Evolutionary conservation across 2,113 vertebrate species (phyloP).

Genomic region (Aramus guarauna): DNA sequence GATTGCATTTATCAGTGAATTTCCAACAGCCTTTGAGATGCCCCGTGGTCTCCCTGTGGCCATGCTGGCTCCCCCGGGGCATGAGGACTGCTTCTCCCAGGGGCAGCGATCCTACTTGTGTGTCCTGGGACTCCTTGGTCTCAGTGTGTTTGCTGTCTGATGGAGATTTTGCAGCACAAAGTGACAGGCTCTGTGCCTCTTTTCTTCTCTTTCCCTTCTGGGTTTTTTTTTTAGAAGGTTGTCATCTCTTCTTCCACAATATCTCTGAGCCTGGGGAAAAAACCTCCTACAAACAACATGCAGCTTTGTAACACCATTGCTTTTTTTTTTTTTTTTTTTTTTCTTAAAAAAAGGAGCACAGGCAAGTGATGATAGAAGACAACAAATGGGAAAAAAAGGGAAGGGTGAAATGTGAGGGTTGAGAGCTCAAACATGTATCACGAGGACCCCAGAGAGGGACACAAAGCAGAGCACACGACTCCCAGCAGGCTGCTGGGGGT

Average conservation of each 20-base stretch:
- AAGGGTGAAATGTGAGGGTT: background rate
- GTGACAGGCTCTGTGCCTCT: background rate
- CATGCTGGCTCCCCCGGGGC: background rate
- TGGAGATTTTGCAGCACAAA: background rate
- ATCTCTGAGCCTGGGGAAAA: slow-evolving; percentile 32
- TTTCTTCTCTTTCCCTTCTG: background rate
- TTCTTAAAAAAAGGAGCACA: background rate
- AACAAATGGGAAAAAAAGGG: background rate
- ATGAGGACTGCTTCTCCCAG: background rate
- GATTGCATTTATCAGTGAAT: background rate
- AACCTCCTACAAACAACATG: slow-evolving; percentile 28
- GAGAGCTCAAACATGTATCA: background rate
- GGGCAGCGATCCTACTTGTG: background rate
- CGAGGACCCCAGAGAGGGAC: background rate
- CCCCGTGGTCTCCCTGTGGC: background rate
- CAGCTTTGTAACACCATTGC: slow-evolving; percentile 18
- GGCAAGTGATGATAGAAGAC: background rate
- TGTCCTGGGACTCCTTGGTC: background rate
- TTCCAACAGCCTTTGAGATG: background rate
- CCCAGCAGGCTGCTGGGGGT: background rate
- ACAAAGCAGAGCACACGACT: background rate
- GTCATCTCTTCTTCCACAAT: slow-evolving; percentile 16
- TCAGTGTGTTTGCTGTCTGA: background rate
- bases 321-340: background rate
- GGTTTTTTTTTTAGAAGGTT: slow-evolving; percentile 10